Percentiles rank a stretch among this genome's conserved stretches.
phyloP scores from a whole-genome alignment of 2,888 invertebrate species.

The Operophtera brumata region DNA sequence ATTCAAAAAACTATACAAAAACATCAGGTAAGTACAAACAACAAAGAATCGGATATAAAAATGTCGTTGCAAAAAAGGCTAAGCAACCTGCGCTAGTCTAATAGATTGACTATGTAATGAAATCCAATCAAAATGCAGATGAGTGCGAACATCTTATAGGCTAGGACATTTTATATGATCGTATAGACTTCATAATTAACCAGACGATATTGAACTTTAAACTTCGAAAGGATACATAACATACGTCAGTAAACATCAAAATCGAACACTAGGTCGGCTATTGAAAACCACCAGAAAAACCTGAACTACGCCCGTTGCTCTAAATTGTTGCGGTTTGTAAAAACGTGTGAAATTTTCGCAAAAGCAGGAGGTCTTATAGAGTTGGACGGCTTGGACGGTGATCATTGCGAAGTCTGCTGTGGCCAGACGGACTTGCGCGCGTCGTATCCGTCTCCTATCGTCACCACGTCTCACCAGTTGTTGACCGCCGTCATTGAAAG shows the following conservation, averaged over 20 bases:
- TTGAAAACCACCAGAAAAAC: slow-evolving; percentile 16
- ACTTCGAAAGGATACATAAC: slow-evolving; percentile 16
- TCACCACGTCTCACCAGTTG: slow-evolving; percentile 45
- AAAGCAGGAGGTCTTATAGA: slow-evolving; percentile 35
- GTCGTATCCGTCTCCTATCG: not conserved
- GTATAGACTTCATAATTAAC: too few species aligned
- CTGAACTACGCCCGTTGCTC: slow-evolving; percentile 5
- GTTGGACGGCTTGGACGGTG: slow-evolving; percentile 38
- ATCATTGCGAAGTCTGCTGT: slow-evolving; percentile 33
- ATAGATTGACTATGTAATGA: too few species aligned
- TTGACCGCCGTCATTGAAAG: slow-evolving; percentile 40
- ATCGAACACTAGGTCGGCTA: slow-evolving; percentile 23
- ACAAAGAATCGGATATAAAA: too few species aligned
- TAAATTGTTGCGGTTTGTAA: not conserved
- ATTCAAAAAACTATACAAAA: too few species aligned
- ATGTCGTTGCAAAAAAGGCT: too few species aligned
- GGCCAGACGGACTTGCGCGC: slow-evolving; percentile 27
- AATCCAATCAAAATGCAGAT: not conserved
- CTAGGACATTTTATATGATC: too few species aligned
- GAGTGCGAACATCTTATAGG: too few species aligned
- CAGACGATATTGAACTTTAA: slow-evolving; percentile 25
- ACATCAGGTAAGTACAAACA: too few species aligned
- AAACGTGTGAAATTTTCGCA: slow-evolving; percentile 3
- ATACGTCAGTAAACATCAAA: slow-evolving; percentile 25
- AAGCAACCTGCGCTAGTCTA: too few species aligned